Evolutionary conservation across 2,888 invertebrate species (phyloP), one percentile per base, ranked within the genome.

Genomic region (Hesperia comma): DNA sequence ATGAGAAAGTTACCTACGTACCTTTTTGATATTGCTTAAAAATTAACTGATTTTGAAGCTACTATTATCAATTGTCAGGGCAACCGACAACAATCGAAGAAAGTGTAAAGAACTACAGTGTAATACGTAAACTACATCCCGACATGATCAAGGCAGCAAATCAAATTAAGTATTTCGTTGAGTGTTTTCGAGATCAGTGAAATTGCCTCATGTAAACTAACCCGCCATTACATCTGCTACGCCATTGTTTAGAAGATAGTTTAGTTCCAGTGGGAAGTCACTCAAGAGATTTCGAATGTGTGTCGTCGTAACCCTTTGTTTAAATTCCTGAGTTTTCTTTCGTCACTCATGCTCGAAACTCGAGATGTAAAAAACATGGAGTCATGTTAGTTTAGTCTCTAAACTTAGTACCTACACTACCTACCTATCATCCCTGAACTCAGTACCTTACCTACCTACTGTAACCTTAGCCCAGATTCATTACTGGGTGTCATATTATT

Each of bases 111-210:
- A 85, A 81, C 82, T 82, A 83, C 79, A 85, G 77, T 75, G 75
- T 79, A 79, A 83, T 85, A 78, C 82, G 79, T 84, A 88, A 83
- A 79, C 90, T 88, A 69, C 87, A 87, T 81, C 83, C 83, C 72
- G 89, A 91, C 82, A 85, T 87, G 84, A 82, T 85, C 85, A 85
- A 83, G 77, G 81, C 79, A 79, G 78, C 81, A 77, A 89, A 91
- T 83, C 86, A 90, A 92, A 90, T 91, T 92, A 92, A 92, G 91
- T 92, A 92, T 90, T 85, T 80, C 77, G 72, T 82, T 81, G 82
- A 81, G 86, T 75, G 77, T 73, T 72, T 74, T 70, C 66, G 56
- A 68, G 62, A 74, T 73, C 71, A 76, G 79, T 76, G 77, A 70
- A 70, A 68, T 78, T 69, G 72, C 66, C 67, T 68, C 67, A 61